phyloP scores from a whole-genome alignment of 2,888 invertebrate genomes.

The Mesochorus sp. region DNA sequence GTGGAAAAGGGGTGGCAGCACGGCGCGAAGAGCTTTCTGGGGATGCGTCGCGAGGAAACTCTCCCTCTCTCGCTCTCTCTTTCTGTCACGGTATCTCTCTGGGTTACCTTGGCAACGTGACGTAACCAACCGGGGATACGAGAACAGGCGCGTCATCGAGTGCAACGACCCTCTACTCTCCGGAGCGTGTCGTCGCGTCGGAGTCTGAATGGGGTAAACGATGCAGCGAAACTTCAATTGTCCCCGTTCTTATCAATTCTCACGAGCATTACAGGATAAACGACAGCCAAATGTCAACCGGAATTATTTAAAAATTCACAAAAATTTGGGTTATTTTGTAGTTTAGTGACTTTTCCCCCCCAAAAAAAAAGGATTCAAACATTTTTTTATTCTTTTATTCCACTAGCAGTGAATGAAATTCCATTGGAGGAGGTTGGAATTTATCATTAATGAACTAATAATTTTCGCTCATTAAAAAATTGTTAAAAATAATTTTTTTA shows the following conservation, averaged over 20 bases:
- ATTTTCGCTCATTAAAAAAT: no score
- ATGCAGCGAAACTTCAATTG: constrained; percentile 68
- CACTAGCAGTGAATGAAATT: no score
- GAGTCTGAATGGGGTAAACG: constrained; percentile 72
- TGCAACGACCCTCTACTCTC: constrained; percentile 69
- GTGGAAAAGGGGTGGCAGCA: constrained; percentile 45
- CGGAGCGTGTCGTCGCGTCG: constrained; percentile 46
- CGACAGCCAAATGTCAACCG: neutral
- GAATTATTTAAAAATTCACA: neutral
- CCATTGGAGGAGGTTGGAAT: no score
- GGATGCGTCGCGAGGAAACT: constrained; percentile 7
- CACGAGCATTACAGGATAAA: neutral
- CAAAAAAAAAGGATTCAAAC: no score
- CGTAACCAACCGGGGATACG: constrained; percentile 67
- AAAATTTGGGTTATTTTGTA: no score
- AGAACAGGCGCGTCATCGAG: constrained; percentile 72
- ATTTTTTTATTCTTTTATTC: no score
- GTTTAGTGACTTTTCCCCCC: no score
- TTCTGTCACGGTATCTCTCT: neutral
- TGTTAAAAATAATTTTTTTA: no score
- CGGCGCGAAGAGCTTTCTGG: constrained; percentile 44
- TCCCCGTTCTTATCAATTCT: constrained; percentile 68
- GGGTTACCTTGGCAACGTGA: constrained; percentile 76
- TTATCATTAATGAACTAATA: no score
- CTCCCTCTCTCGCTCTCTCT: neutral